A percentile compares a stretch with the other conserved stretches of the same genome.
Conservation (phyloP, 1,140 invertebrate species). For the Drosophila sproati region DNA sequence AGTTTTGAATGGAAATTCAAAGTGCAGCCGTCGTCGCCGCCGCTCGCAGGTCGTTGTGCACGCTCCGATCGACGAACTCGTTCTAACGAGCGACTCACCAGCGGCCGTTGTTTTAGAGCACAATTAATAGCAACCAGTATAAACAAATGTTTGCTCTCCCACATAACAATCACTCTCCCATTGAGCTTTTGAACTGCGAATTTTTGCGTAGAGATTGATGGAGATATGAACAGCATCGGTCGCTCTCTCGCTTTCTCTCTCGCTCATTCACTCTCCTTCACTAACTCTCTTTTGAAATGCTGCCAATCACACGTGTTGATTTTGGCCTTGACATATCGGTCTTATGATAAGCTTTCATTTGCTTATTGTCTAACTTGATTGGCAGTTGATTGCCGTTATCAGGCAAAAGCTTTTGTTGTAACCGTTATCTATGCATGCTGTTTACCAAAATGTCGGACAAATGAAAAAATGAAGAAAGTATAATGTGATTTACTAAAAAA, state of each 20-base stretch:
- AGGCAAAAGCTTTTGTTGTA: constrained; percentile 19
- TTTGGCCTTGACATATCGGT: constrained; percentile 12
- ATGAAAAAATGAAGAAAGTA: not conserved
- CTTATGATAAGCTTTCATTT: constrained; percentile 36
- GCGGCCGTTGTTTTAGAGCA: constrained; percentile 28
- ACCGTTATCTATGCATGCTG: not conserved
- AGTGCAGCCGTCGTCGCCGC: not conserved
- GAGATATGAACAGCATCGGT: not conserved
- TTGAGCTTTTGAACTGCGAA: constrained; percentile 10
- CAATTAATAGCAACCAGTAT: constrained; percentile 5
- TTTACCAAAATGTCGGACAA: not conserved
- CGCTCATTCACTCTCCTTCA: not conserved
- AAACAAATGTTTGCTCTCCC: constrained; percentile 8
- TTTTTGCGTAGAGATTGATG: not conserved
- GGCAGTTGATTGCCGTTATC: constrained; percentile 49
- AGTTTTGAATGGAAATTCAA: constrained; percentile 12
- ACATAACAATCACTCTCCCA: not conserved
- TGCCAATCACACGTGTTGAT: constrained; percentile 15
- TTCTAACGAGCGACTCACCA: constrained; percentile 43
- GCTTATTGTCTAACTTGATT: constrained; percentile 26
- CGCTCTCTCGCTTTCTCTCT: not conserved
- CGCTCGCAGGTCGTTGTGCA: not conserved
- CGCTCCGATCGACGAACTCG: constrained; percentile 29
- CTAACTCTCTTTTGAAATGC: not conserved
- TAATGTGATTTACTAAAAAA: not conserved